Evolutionary conservation across 2,888 invertebrate species (phyloP).

Genomic region (Linyphia triangularis): DNA sequence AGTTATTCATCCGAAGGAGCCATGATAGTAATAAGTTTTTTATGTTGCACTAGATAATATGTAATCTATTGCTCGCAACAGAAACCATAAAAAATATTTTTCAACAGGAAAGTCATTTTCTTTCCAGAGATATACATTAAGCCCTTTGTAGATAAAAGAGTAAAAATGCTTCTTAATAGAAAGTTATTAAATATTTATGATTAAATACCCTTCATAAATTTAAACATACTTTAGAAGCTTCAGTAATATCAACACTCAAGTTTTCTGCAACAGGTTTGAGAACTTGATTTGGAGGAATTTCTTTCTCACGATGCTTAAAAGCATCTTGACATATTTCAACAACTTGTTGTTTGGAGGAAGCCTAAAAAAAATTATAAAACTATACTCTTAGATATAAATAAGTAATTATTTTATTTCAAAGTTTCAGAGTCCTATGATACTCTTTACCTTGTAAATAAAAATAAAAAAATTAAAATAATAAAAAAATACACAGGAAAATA

Average conservation of each 20-base stretch:
- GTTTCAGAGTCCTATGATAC: not conserved
- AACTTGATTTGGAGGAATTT: slow-evolving; percentile 48
- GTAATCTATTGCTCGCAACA: too few species aligned
- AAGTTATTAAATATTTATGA: too few species aligned
- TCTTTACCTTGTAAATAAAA: not conserved
- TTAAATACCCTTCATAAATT: not conserved
- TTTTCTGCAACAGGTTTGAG: slow-evolving; percentile 41
- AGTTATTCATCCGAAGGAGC: too few species aligned
- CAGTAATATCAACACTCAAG: slow-evolving; percentile 37
- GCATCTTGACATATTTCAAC: slow-evolving; percentile 62
- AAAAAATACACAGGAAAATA: not conserved
- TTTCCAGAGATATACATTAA: too few species aligned
- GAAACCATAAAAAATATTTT: too few species aligned
- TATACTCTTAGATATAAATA: not conserved
- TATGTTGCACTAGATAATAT: too few species aligned
- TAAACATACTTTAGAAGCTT: slow-evolving; percentile 52
- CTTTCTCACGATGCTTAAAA: slow-evolving; percentile 65
- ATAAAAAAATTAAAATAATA: not conserved
- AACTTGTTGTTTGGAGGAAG: slow-evolving; percentile 70
- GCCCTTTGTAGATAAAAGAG: too few species aligned
- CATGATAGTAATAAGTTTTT: too few species aligned
- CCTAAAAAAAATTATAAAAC: slow-evolving; percentile 36
- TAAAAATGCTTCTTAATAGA: too few species aligned
- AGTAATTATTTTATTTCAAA: not conserved
- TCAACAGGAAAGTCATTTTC: too few species aligned